Base-by-base conservation (phyloP, 2,888 invertebrate genomes). In the Sarcophaga variegata region DNA sequence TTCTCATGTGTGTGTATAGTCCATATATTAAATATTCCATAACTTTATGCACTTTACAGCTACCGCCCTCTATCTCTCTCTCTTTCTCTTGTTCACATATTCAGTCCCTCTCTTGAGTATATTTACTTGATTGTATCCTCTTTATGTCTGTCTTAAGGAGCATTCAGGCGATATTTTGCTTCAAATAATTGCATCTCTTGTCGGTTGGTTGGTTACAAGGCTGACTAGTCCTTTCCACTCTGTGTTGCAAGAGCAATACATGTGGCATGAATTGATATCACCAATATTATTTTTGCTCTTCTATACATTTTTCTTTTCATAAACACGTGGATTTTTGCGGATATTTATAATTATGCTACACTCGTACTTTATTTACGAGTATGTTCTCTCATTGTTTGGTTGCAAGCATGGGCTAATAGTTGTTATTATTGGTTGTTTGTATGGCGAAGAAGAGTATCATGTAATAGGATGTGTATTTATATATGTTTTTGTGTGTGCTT, bases 21-120 rank as follows among this genome's bases (percentile, higher is more conserved):
- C 22, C 22, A 17, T 66, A 22, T 72, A 83, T 78, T 72, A 27
- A 66, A 78, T 78, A 59, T 59, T 70, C n/a, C 63, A 54, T 60
- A 63, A 45, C 12, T 54, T 8, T 63, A 76, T 63, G 75, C 20
- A 71, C 67, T 72, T 4, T 22, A 6, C n/a, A 17, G 37, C 14
- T 54, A 54, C 54, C 17, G 8, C 54, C 54, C 4, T 37, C 25
- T 10, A 22, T 22, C 8, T 37, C 54, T 14, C 54, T 14, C 20
- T 63, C 12, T 54, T 17, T 54, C 17, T 54, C 17, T 54, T 17
- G 4, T 12, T 54, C 4, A 14, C 17, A 0, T 54, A 25, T 45
- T 27, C 2, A 12, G 27, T 8, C 17, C 69, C 27, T 47, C 22
- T 47, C 70, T 27, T 10, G 27, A 17, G 12, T 14, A 14, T 5